Percentiles rank a stretch among this genome's conserved stretches.
phyloP scores from a whole-genome alignment of 2,113 vertebrate genomes.

The Aleadryas rufinucha region DNA sequence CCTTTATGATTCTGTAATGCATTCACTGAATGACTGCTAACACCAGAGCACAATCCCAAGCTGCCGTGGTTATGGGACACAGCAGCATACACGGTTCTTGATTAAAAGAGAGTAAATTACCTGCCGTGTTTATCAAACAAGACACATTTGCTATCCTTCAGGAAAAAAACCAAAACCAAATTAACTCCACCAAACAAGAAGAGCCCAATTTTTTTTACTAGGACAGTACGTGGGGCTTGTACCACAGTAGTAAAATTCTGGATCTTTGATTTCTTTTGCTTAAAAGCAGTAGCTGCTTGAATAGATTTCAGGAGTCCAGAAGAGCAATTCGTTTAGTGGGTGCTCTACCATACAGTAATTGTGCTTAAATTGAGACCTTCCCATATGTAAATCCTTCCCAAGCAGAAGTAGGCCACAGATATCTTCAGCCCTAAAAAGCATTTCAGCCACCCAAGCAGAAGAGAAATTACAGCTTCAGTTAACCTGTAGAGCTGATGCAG shows the following conservation, averaged over 20 bases:
- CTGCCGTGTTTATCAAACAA: not conserved
- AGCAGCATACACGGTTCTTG: accelerated
- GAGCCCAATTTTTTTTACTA: not conserved
- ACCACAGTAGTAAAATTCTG: not conserved
- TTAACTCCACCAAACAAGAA: not conserved
- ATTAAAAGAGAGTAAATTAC: not conserved
- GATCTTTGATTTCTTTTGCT: not conserved
- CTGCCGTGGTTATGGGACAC: not conserved
- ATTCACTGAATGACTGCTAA: not conserved
- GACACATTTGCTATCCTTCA: not conserved
- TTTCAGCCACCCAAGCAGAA: not conserved
- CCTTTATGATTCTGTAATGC: not conserved
- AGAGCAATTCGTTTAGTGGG: not conserved
- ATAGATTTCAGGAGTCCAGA: not conserved
- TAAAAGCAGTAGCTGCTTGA: not conserved
- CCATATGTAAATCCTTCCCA: not conserved
- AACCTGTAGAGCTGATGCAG: not conserved
- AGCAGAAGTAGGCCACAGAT: slow-evolving; percentile 1
- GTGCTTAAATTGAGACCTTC: not conserved
- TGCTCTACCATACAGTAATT: not conserved
- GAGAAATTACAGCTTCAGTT: not conserved
- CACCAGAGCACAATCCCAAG: not conserved
- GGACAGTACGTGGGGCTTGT: not conserved
- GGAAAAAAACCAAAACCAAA: not conserved
- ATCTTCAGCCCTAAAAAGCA: slow-evolving; percentile 18